Base-by-base conservation (phyloP, 2,113 vertebrate species). In the Paradoxurus hermaphroditus region DNA sequence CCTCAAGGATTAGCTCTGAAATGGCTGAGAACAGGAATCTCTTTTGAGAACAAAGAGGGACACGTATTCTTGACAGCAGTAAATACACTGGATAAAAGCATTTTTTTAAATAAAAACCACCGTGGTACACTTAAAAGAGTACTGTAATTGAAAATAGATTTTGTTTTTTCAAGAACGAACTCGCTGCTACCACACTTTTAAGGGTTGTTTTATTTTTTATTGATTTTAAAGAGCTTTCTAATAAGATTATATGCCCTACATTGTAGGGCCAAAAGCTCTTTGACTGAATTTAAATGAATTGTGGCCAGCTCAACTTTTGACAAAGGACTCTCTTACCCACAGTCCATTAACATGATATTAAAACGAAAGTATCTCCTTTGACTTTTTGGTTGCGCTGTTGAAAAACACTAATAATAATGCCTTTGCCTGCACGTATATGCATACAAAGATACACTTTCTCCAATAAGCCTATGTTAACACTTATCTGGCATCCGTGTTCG, bases 201-300 rank as follows among this genome's bases (percentile, higher is more conserved):
- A 92, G 44, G 44, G 59, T 9, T 95, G 18, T 79, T 95, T 89
- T 72, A 18, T 77, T 87, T 85, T 46, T 92, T 15, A 97, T 90
- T 95, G 84, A 94, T 97, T 97, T 93, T 90, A 95, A 96, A 87
- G 84, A 59, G 78, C 44, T 90, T 92, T 92, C 70, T 96, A 90
- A 96, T 94, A 94, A 96, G 90, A 96, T 96, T 90, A 70, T 93
- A 65, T 62, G 75, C 25, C 75, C 86, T 90, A 75, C 59, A 15
- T 15, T 36, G 27, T 36, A 90, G 27, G 27, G 41, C 63, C 63
- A 65, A 97, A 75, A 95, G 93, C 90, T 96, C 84, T 94, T 53
- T 46, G 91, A 88, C 59, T 86, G n/a, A 81, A 93, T 72, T 72
- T 84, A 81, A 98, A 95, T 93, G 86, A 97, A 87, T 0, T 85